Evolutionary conservation across 2,113 vertebrate genomes (phyloP), one percentile per base, ranked within the genome.

Genomic region (Oryzias curvinotus): DNA sequence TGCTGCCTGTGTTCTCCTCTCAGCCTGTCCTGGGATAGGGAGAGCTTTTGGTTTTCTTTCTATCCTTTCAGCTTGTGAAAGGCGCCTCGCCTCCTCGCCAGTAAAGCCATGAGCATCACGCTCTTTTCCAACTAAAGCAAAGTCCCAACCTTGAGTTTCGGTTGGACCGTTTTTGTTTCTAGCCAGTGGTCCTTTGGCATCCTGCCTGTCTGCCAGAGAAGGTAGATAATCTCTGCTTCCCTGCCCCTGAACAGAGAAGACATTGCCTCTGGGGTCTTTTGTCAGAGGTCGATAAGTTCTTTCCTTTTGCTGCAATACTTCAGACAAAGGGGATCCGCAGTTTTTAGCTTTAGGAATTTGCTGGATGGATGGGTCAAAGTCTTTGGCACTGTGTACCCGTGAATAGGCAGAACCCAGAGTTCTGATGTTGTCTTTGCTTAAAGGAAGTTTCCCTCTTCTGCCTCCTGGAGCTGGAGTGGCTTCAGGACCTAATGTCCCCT

Each of bases 1-100:
- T 88, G 77, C 23, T 58, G 49, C 59, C 63, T 79, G 75, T 52
- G 19, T 21, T 52, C 52, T 75, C 67, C 65, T 76, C 68, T 60
- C 72, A 75, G 70, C 28, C 49, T 77, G 72, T 56, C 64, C 58
- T 57, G 72, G 67, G 46, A 75, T 3, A 50, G 14, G 5, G 30
- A 73, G 53, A 36, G 68, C 26, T 81, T 83, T 73, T 30, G 69
- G 62, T 45, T 69, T 62, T 72, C 7, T 63, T 43, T 36, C 55
- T 19, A 56, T 68, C 18, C 7, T 61, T 13, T 70, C 61, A 19
- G 52, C 60, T 2, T 43, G 55, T 41, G 54, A 51, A 74, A 73
- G 48, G 10, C 52, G 50, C 66, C 63, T 73, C 2, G 51, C 48
- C 13, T 68, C 62, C n/a, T 49, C 60, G 25, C 41, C 57, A 53